Evolutionary conservation across 1,140 invertebrate species (phyloP).

Genomic region (Steinernema khuongi): DNA sequence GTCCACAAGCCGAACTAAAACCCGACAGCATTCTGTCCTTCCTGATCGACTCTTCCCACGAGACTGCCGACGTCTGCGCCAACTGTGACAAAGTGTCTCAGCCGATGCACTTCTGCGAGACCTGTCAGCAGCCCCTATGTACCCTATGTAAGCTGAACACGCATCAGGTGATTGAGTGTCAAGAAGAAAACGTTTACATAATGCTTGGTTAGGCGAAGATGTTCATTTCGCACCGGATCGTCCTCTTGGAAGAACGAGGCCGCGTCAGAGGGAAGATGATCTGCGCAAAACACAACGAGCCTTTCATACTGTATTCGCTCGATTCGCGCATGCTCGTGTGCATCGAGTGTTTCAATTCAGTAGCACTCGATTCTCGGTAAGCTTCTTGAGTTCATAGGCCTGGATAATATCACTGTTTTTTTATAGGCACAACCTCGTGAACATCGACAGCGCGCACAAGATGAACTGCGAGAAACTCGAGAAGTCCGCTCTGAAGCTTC

Average conservation of each 20-base stretch:
- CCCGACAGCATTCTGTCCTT: constrained; percentile 44
- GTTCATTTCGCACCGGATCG: constrained; percentile 48
- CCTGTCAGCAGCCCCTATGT: constrained; percentile 57
- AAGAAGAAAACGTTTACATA: background rate
- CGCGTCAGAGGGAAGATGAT: constrained; percentile 27
- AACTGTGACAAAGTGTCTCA: constrained; percentile 54
- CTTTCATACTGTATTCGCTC: constrained; percentile 49
- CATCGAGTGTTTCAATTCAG: constrained; percentile 56
- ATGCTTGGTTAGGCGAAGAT: constrained; percentile 47
- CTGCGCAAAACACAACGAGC: constrained; percentile 49
- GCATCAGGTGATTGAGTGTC: constrained; percentile 34
- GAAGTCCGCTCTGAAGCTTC: constrained; percentile 42
- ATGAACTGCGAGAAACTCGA: constrained; percentile 54
- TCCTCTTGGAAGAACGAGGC: constrained; percentile 50
- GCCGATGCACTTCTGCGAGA: constrained; percentile 58
- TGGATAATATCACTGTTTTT: constrained; percentile 12
- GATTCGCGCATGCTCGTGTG: constrained; percentile 51
- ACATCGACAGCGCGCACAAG: constrained; percentile 54
- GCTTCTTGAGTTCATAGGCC: background rate
- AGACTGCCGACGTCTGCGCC: constrained; percentile 51
- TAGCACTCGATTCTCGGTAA: constrained; percentile 34
- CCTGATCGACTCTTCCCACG: constrained; percentile 49
- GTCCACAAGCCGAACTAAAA: constrained; percentile 20
- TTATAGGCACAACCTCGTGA: constrained; percentile 48
- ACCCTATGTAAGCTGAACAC: constrained; percentile 39